Base-by-base conservation (phyloP, 2,888 invertebrate genomes). In the Cylloceria caligata region DNA sequence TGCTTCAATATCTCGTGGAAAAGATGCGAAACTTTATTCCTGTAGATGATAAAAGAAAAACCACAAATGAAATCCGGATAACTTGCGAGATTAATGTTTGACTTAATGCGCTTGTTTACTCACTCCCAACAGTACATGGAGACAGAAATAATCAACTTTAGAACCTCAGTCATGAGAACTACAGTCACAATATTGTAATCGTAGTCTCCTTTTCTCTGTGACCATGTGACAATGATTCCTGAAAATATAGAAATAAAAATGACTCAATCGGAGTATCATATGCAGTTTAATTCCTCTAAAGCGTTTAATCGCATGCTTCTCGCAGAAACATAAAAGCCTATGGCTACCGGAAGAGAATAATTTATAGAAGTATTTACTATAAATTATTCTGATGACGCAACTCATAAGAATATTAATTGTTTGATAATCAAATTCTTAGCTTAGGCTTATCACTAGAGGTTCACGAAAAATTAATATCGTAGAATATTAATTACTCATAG, bases 221-320 rank as follows among this genome's bases (percentile, higher is more conserved):
- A 98, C 85, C 97, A 97, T 64, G 97, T 98, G 16, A 98, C 96
- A 89, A 99, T 95, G 86, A 98, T 96, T 89, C 98, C 98, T 98
- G 91, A 3, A 88, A 75, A 30, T 27, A 36, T 69, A 62, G 64
- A 52, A 55, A 47, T 19, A 36, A 24, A 11, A n/a, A 30, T 30
- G 42, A 19, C 36, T n/a, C 55, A n/a, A 30, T 30, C 7, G 21
- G n/a, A 47, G 6, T 16, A 13, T 36, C 57, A n/a, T 27, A 13
- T 45, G 13, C 30, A 42, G 4, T 42, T n/a, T 42, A 1, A n/a
- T 42, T 42, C n/a, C 13, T 42, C 30, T 30, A 30, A 30, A 30
- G 5, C 30, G 5, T 30, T 30, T 4, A 4, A 30, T 30, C 5
- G 5, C 5, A 30, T n/a, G n/a, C n/a, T n/a, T n/a, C n/a, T n/a